Conservation (phyloP, 2,797 vertebrate genomes). For the Okamejei kenojei region DNA sequence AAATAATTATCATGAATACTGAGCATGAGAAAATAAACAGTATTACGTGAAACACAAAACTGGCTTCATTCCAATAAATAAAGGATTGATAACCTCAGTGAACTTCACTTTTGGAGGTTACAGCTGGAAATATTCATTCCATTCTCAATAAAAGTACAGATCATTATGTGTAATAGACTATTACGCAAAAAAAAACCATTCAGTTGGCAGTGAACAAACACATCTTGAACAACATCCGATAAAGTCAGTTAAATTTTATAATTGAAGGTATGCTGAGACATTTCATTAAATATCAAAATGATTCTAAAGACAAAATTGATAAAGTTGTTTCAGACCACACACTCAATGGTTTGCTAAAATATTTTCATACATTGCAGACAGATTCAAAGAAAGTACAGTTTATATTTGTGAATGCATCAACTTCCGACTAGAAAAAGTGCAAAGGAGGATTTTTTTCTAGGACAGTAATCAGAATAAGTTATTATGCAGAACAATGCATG, state of each 20-base stretch:
- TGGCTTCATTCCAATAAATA: constrained; percentile 47
- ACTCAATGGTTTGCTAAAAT: neutral
- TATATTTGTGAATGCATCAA: neutral
- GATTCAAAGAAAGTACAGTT: neutral
- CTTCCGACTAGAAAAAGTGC: constrained; percentile 42
- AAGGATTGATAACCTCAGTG: constrained; percentile 45
- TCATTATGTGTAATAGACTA: neutral
- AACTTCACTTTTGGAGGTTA: constrained; percentile 46
- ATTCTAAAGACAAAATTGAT: neutral
- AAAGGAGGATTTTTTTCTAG: constrained; percentile 35
- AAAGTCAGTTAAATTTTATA: neutral
- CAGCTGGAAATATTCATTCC: constrained; percentile 49
- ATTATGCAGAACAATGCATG: constrained; percentile 44
- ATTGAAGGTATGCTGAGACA: neutral
- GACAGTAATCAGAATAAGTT: constrained; percentile 44
- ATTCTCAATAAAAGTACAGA: constrained; percentile 42
- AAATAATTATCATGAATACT: constrained; percentile 47
- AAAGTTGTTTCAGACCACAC: neutral
- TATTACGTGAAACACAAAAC: constrained; percentile 46
- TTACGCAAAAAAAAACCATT: neutral
- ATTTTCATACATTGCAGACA: neutral
- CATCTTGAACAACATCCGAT: neutral
- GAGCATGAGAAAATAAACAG: constrained; percentile 44
- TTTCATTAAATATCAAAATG: constrained; percentile 18
- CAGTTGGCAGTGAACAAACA: neutral